Evolutionary conservation across 2,888 invertebrate species (phyloP), one percentile per base, ranked within the genome.

Genomic region (Hipparchia semele): DNA sequence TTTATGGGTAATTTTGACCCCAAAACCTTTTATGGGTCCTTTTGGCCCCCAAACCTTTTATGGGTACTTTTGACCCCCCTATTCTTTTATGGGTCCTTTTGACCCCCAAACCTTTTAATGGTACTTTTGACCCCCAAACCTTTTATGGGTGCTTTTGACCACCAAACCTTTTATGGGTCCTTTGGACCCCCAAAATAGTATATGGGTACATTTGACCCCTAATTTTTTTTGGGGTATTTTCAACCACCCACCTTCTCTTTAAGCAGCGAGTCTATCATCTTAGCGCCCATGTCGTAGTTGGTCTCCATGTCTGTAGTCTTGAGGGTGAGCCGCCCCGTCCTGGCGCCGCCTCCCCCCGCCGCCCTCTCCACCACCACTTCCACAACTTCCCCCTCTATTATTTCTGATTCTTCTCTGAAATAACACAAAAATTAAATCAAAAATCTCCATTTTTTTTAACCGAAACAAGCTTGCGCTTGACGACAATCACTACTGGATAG

Each of bases 221-320:
- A 8, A 33, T 9, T 59, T 58, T 59, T 58, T 58, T 8, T 8
- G 2, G 9, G 9, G 23, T 58, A 58, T 58, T 58, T 23, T 23
- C 54, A 8, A 7, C 56, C 5, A 9, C 49, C 53, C 9, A 97
- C 98, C 94, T 99, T 99, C 84, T 99, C 99, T 83, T 99, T 99
- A 81, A 98, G 96, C 72, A 99, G 95, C 70, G 98, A 98, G 87
- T 99, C 99, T 71, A 99, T 99, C 96, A 99, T 99, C 94, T 99
- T 99, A 68, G 97, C 97, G 2, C 99, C 99, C 86, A 99, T 95
- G 88, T 99, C 99, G 86, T 99, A 99, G 77, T 99, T 97, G 0
- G 99, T 99, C 90, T 99, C 99, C 99, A 99, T 99, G 89, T 99
- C 99, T 0, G 99, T 99, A 0, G 99, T 99, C 94, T 99, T 99